A percentile compares a stretch with the other conserved stretches of the same genome.
These are phyloP conservation scores for Toxotes jaculatrix DNA, from an alignment of 2,113 vertebrate genomes.

Conservation along the genomic window DNA sequence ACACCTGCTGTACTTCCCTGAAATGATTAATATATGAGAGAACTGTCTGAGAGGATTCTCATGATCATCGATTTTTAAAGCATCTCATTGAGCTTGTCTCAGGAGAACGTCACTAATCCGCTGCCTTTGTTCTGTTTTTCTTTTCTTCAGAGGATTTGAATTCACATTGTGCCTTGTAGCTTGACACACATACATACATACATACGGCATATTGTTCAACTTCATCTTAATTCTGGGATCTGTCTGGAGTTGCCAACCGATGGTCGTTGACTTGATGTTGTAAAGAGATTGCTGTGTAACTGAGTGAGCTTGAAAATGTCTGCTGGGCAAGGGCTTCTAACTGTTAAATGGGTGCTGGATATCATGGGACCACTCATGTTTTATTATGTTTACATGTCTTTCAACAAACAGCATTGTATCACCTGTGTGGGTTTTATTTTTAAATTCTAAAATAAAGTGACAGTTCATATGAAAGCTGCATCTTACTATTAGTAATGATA, in stretches of 20 bases:
- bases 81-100: neutral
- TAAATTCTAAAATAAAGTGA: conserved; percentile 5
- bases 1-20: neutral
- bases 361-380: conserved; percentile 31
- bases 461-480: neutral
- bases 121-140: no score
- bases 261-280: neutral
- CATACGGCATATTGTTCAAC: neutral
- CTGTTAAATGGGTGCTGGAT: conserved; percentile 42
- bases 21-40: neutral
- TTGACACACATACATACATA: neutral
- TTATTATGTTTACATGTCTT: conserved; percentile 22
- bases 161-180: conserved; percentile 68
- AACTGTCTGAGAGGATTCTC: neutral
- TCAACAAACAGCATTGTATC: conserved; percentile 15
- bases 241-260: neutral
- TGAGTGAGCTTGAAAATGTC: neutral
- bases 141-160: neutral
- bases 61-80: neutral
- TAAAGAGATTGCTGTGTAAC: neutral
- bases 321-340: conserved; percentile 47
- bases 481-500: neutral
- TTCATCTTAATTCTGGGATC: neutral
- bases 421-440: conserved; percentile 35
- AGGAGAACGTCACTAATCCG: neutral